phyloP scores from a whole-genome alignment of 2,888 invertebrate genomes.

The Lepetodrilus schrolli region DNA sequence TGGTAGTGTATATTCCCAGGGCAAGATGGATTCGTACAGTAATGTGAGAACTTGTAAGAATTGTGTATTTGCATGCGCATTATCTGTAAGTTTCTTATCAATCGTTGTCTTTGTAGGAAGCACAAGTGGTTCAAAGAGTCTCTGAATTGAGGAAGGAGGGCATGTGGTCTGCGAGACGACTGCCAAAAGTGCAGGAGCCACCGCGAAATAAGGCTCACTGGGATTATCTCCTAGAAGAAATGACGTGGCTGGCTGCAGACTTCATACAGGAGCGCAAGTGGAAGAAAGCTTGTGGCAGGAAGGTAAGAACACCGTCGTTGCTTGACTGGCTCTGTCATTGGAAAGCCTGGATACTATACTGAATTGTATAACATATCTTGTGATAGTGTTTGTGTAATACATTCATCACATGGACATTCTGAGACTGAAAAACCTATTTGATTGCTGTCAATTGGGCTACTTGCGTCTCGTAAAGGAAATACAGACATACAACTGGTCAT shows the following conservation, averaged over 20 bases:
- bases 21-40: too few relatives aligned
- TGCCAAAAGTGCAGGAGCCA: slow-evolving; percentile 86
- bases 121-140: slow-evolving; percentile 93
- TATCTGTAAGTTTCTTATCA: too few relatives aligned
- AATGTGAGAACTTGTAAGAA: too few relatives aligned
- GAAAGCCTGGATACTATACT: too few relatives aligned
- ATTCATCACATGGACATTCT: too few relatives aligned
- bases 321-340: slow-evolving; percentile 72
- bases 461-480: too few relatives aligned
- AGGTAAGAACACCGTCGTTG: slow-evolving; percentile 77
- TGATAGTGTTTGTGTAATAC: too few relatives aligned
- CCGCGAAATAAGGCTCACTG: slow-evolving; percentile 94
- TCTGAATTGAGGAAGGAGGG: slow-evolving; percentile 94
- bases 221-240: slow-evolving; percentile 98
- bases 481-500: too few relatives aligned
- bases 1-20: neutral
- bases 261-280: slow-evolving; percentile 98
- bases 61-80: too few relatives aligned
- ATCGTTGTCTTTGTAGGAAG: slow-evolving; percentile 82
- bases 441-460: too few relatives aligned
- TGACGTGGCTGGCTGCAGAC: slow-evolving; percentile 98
- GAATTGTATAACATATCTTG: too few relatives aligned
- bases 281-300: slow-evolving; percentile 96
- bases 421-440: too few relatives aligned
- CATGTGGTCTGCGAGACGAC: slow-evolving; percentile 92